Conservation (phyloP, 2,113 vertebrate species). For the Cygnus buccinator region DNA sequence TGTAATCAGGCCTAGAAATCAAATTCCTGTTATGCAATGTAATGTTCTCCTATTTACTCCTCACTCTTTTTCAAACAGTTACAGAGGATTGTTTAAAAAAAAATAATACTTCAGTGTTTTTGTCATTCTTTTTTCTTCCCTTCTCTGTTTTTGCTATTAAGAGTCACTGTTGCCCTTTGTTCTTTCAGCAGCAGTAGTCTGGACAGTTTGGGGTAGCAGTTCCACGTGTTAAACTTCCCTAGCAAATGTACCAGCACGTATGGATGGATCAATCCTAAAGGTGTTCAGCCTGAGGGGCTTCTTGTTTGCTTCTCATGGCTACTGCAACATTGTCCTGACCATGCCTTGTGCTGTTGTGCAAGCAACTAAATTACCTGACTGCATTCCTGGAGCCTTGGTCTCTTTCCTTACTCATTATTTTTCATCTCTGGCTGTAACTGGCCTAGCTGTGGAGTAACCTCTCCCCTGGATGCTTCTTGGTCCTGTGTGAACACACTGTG, state of each 20-base stretch:
- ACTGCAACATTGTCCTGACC: background rate
- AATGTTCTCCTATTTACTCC: background rate
- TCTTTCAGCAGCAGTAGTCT: background rate
- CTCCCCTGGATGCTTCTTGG: background rate
- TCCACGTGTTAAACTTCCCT: background rate
- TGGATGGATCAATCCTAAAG: background rate
- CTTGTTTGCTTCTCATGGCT: background rate
- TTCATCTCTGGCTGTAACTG: background rate
- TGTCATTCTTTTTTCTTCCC: background rate
- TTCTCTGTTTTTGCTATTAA: slow-evolving; percentile 36
- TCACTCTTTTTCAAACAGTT: background rate
- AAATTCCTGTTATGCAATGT: background rate
- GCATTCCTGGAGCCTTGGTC: background rate
- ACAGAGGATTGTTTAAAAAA: background rate
- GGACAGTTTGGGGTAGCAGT: background rate
- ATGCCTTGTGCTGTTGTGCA: background rate
- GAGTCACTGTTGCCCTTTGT: background rate
- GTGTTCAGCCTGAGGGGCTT: background rate
- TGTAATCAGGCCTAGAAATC: background rate
- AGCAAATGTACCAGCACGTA: background rate
- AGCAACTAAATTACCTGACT: background rate
- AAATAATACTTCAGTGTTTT: background rate
- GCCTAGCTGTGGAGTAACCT: background rate
- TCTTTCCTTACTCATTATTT: background rate
- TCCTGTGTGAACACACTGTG: background rate